Conservation (phyloP, 2,888 invertebrate species). For the Lordiphosa andalusiaca region DNA sequence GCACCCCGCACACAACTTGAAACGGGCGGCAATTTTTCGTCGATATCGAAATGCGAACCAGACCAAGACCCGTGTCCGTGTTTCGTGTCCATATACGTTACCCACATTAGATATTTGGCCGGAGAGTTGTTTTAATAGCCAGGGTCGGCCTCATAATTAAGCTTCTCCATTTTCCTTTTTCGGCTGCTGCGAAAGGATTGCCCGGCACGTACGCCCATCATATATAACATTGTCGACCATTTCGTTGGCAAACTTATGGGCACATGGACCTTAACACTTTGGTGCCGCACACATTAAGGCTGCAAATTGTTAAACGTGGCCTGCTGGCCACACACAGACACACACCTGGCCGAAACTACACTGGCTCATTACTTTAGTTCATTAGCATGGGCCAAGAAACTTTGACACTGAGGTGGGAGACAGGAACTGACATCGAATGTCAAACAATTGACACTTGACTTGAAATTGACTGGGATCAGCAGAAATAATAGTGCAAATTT, state of each 20-base stretch:
- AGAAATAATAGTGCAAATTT: too few relatives aligned
- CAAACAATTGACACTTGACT: conserved; percentile 39
- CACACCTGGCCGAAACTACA: conserved; percentile 22
- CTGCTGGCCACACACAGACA: conserved; percentile 9
- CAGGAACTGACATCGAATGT: conserved; percentile 26
- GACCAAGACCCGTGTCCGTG: background rate
- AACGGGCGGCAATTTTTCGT: conserved; percentile 61
- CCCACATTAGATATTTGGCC: conserved; percentile 59
- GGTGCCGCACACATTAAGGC: conserved; percentile 66
- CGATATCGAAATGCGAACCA: conserved; percentile 53
- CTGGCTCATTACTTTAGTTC: conserved; percentile 63
- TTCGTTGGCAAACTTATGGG: conserved; percentile 59
- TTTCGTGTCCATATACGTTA: conserved; percentile 1
- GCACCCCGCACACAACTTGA: conserved; percentile 7
- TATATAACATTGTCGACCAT: conserved; percentile 58
- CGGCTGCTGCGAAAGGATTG: conserved; percentile 35
- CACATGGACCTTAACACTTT: conserved; percentile 69
- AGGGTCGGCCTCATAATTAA: conserved; percentile 66
- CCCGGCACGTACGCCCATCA: conserved; percentile 61
- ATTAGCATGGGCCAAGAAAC: conserved; percentile 60
- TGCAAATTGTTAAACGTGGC: conserved; percentile 71
- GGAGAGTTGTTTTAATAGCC: conserved; percentile 61
- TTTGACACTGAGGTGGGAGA: conserved; percentile 39
- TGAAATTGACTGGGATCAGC: background rate
- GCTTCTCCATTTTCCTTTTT: conserved; percentile 7